Base-by-base conservation (phyloP, 2,888 invertebrate species). In the Calameuta filiformis region DNA sequence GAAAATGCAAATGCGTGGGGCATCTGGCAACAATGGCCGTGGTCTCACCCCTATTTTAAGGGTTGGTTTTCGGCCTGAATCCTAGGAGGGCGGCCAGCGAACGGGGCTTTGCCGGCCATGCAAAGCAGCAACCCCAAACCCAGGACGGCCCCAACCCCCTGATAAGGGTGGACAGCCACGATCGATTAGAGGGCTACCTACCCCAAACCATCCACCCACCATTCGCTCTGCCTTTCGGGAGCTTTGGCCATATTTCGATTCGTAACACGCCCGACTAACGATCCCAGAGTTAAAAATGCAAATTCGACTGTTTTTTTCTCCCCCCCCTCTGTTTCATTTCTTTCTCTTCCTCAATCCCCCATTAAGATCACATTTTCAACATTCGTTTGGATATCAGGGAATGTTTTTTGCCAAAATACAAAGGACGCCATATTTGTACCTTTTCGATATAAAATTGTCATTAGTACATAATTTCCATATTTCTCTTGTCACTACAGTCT, bases 131-230 rank as follows among this genome's bases (percentile, higher is more conserved):
- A 83, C 82, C 83, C 85, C 83, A 78, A 83, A 84, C 83, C 81
- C 85, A 86, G 82, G 86, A 83, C 85, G 85, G 84, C 80, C 79
- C 85, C 87, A 87, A 86, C 89, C 89, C 87, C 87, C 91, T 91
- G 91, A 91, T 91, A 91, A 91, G 91, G 91, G 91, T 91, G 91
- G 91, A 91, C 91, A 91, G 91, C 90, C 88, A 88, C 91, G 91
- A 91, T 91, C 91, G 91, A 91, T 91, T 91, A 91, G 91, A 91
- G 89, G 88, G 87, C 87, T 87, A 87, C 90, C 89, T 88, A 85
- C 87, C 86, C 87, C 85, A 87, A 77, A 83, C 80, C 81, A 80
- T 33, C 80, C 85, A 82, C 85, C 85, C 83, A 83, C 84, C 81
- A 83, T 82, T 84, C 86, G 82, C 84, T 83, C 80, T 81, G 81